Conservation (phyloP, 2,888 invertebrate genomes). For the Drosophila niveifrons region DNA sequence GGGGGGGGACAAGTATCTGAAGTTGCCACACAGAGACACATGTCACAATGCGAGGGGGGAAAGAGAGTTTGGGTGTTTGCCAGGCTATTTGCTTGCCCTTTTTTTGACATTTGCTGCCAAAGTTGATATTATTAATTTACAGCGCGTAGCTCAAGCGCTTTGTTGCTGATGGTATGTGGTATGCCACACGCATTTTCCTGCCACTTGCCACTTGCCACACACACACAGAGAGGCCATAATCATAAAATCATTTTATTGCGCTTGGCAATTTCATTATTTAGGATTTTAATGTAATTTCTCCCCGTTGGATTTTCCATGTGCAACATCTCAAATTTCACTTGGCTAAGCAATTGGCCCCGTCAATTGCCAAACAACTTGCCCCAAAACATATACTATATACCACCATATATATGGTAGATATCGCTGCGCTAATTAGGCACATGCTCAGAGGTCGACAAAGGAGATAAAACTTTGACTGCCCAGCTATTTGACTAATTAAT, state of each 20-base stretch:
- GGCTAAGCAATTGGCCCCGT: constrained; percentile 37
- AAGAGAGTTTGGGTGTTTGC: constrained; percentile 11
- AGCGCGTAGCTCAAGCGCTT: constrained; percentile 44
- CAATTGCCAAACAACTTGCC: constrained; percentile 38
- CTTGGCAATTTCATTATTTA: constrained; percentile 75
- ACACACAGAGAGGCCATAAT: constrained; percentile 58
- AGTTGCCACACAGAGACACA: constrained; percentile 47
- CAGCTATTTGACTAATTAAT: constrained; percentile 67
- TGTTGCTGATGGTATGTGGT: constrained; percentile 39
- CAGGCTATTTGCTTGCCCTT: constrained; percentile 66
- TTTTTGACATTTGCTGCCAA: constrained; percentile 73
- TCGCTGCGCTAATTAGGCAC: constrained; percentile 7
- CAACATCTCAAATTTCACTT: constrained; percentile 41
- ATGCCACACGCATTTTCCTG: constrained; percentile 61
- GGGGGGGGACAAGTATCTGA: not conserved
- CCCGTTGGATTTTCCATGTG: constrained; percentile 43
- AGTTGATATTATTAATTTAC: constrained; percentile 77
- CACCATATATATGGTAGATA: not conserved
- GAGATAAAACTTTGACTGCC: constrained; percentile 31
- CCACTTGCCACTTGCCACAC: constrained; percentile 38
- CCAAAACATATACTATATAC: constrained; percentile 8
- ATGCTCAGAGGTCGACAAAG: not conserved
- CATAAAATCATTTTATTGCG: constrained; percentile 78
- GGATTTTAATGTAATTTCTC: constrained; percentile 76
- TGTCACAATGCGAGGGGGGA: constrained; percentile 42